These are phyloP conservation scores for Choloepus didactylus DNA, from an alignment of 2,797 vertebrate genomes.

Conservation along the genomic window DNA sequence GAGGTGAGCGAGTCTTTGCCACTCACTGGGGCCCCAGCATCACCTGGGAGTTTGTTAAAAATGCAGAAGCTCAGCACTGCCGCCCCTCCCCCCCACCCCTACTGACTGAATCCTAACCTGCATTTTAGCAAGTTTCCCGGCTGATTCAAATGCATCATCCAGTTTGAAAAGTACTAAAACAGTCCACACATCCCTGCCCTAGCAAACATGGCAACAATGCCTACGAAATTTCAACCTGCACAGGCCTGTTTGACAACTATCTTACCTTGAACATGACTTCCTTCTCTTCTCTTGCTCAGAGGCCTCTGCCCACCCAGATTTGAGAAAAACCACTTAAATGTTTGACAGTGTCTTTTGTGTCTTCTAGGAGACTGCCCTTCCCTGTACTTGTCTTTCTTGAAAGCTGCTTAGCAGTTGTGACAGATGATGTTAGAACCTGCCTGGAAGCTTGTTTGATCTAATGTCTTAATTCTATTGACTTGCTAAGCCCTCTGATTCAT, in stretches of 20 bases:
- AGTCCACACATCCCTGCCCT: neutral
- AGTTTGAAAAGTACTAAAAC: neutral
- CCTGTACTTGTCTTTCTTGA: conserved; percentile 8
- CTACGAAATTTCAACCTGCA: neutral
- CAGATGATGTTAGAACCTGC: conserved; percentile 65
- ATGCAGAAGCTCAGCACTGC: neutral
- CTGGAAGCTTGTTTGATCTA: conserved; percentile 65
- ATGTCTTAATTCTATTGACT: conserved; percentile 56
- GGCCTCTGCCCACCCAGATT: conserved; percentile 46
- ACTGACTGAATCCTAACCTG: neutral
- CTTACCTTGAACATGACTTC: neutral
- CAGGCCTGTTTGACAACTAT: neutral
- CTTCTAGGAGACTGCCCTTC: neutral
- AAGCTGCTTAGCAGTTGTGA: conserved; percentile 59
- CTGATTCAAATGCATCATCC: neutral
- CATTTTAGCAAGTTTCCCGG: neutral
- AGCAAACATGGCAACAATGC: neutral
- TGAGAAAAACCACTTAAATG: neutral
- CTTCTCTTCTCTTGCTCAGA: conserved; percentile 1
- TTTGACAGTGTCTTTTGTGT: conserved; percentile 65
- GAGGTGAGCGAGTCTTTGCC: neutral
- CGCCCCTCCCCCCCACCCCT: neutral
- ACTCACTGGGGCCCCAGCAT: neutral
- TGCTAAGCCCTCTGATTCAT: conserved; percentile 31
- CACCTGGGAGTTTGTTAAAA: neutral